Percentiles rank a stretch among this genome's conserved stretches.
phyloP scores from a whole-genome alignment of 2,113 vertebrate species.

The Eptesicus fuscus region DNA sequence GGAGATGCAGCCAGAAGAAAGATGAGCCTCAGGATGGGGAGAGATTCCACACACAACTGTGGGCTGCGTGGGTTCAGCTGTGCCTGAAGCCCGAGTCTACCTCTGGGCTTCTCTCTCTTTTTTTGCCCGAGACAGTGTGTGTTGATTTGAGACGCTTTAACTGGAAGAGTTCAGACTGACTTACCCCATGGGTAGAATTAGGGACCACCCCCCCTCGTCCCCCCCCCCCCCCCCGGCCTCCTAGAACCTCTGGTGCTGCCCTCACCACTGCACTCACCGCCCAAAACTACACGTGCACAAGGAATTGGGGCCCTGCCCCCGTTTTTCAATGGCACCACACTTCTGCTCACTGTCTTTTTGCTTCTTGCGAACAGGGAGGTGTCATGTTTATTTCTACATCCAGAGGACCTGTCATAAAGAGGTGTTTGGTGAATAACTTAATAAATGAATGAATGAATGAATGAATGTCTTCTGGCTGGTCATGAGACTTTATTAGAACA shows the following conservation, averaged over 20 bases:
- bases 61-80: not conserved
- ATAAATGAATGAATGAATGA: not conserved
- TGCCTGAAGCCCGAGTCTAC: not conserved
- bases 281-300: not conserved
- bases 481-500: not conserved
- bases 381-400: not conserved
- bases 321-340: too few relatives aligned
- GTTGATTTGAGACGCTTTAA: not conserved
- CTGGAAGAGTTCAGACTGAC: not conserved
- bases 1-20: not conserved
- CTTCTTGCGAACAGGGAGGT: not conserved
- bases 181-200: not conserved
- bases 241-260: not conserved
- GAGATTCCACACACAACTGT: not conserved
- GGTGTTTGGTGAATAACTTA: not conserved
- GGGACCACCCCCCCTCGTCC: rapidly evolving
- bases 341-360: not conserved
- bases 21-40: not conserved
- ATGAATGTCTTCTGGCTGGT: not conserved
- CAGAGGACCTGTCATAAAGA: not conserved
- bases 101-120: too few relatives aligned
- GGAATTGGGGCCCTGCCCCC: not conserved
- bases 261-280: not conserved
- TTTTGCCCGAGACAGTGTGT: not conserved
- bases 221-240: rapidly evolving